phyloP scores from a whole-genome alignment of 1,140 invertebrate species.

The Drosophila micromelanica region DNA sequence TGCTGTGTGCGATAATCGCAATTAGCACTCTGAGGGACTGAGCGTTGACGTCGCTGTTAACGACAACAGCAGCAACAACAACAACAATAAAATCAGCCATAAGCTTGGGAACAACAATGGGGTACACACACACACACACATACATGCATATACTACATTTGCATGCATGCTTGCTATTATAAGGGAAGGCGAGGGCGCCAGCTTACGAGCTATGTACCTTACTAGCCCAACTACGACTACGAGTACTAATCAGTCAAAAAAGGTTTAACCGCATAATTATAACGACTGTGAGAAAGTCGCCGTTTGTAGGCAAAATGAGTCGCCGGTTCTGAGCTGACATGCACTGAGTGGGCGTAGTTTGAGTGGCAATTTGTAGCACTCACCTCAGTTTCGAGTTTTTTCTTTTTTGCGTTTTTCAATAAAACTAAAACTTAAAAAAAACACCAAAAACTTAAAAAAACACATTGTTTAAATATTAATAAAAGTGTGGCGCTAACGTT shows the following conservation, averaged over 20 bases:
- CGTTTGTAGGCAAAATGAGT: constrained; percentile 15
- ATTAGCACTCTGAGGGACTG: constrained; percentile 71
- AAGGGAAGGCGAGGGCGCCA: constrained; percentile 63
- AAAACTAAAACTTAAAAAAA: neutral
- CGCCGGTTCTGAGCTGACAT: neutral
- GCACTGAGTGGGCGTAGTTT: neutral
- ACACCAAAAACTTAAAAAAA: neutral
- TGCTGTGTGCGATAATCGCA: constrained; percentile 80
- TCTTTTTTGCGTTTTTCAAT: neutral
- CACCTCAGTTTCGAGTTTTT: neutral
- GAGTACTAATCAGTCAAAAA: constrained; percentile 70
- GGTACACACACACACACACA: constrained; percentile 1
- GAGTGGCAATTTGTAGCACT: neutral
- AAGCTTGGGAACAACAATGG: constrained; percentile 76
- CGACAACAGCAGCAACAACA: constrained; percentile 46
- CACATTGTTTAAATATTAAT: no score
- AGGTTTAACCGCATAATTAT: constrained; percentile 61
- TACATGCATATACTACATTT: constrained; percentile 67
- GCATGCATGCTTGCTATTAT: constrained; percentile 80
- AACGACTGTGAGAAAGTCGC: constrained; percentile 68
- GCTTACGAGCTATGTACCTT: constrained; percentile 5
- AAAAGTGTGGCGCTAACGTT: neutral
- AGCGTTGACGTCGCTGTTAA: constrained; percentile 31
- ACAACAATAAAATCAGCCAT: constrained; percentile 48
- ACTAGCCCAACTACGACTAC: neutral